phyloP scores from a whole-genome alignment of 2,797 vertebrate species.

The Halcyon leucocephala region DNA sequence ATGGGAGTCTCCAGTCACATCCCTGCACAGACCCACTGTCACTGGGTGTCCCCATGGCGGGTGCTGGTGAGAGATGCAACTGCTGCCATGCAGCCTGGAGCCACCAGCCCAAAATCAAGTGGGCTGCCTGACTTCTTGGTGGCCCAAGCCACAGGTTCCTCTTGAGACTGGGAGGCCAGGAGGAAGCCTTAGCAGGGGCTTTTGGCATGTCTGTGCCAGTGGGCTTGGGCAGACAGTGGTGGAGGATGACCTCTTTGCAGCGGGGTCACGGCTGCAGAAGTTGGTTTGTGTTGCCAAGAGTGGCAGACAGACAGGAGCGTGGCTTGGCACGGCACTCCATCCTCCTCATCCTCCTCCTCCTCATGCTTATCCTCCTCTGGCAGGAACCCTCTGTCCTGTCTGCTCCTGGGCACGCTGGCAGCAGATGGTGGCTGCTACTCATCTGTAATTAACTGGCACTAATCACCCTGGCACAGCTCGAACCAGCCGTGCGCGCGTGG shows the following conservation, averaged over 20 bases:
- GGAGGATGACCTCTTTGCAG: accelerated
- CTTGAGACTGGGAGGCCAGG: accelerated
- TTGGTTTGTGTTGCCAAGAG: accelerated
- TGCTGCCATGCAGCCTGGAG: accelerated
- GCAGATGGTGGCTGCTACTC: neutral
- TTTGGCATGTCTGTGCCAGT: accelerated
- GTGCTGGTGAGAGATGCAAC: neutral
- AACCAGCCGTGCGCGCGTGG: accelerated
- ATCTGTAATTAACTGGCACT: slow-evolving; percentile 50
- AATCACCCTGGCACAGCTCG: neutral
- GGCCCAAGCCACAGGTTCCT: neutral
- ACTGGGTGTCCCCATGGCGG: accelerated
- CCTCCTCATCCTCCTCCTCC: neutral
- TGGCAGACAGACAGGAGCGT: accelerated
- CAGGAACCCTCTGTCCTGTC: neutral
- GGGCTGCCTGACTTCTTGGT: accelerated
- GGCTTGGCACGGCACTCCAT: neutral
- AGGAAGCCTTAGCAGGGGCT: neutral
- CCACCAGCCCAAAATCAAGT: accelerated
- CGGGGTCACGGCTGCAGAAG: neutral
- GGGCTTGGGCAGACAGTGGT: neutral
- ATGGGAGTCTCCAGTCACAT: no score
- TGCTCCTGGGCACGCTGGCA: neutral
- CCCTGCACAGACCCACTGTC: neutral
- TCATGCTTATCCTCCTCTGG: neutral